A percentile compares a stretch with the other conserved stretches of the same genome.
phyloP scores from a whole-genome alignment of 92 coral and sea anemone genomes.

The Parazoanthus darwini region DNA sequence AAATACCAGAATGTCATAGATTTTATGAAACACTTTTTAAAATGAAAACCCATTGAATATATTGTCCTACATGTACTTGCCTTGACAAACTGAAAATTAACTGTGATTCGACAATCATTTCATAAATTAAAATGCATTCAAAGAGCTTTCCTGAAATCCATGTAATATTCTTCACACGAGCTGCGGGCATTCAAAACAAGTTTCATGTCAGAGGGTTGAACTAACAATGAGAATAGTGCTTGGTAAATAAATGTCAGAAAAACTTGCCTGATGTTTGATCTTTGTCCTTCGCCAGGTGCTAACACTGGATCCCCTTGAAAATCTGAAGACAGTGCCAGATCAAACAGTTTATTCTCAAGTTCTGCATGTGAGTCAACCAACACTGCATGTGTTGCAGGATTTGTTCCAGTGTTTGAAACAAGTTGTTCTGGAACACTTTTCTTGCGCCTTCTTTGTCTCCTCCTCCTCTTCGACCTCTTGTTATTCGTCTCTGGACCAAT shows the following conservation, averaged over 20 bases:
- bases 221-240: not conserved
- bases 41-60: too few species aligned
- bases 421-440: constrained; percentile 35
- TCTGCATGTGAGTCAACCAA: constrained; percentile 67
- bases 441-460: constrained; percentile 39
- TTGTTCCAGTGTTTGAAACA: not conserved
- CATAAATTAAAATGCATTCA: too few species aligned
- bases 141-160: too few species aligned
- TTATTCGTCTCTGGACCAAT: constrained; percentile 22
- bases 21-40: too few species aligned
- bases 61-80: too few species aligned
- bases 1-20: too few species aligned
- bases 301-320: constrained; percentile 6
- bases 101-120: too few species aligned
- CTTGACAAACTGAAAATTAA: too few species aligned
- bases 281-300: not conserved
- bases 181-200: too few species aligned
- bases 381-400: not conserved
- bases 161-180: too few species aligned
- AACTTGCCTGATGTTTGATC: constrained; percentile 20
- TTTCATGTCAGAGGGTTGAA: not conserved
- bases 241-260: too few species aligned
- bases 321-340: constrained; percentile 48
- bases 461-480: constrained; percentile 37
- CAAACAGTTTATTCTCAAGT: constrained; percentile 59